Conservation (phyloP, 2,888 invertebrate species). For the Cremastinae sp. region DNA sequence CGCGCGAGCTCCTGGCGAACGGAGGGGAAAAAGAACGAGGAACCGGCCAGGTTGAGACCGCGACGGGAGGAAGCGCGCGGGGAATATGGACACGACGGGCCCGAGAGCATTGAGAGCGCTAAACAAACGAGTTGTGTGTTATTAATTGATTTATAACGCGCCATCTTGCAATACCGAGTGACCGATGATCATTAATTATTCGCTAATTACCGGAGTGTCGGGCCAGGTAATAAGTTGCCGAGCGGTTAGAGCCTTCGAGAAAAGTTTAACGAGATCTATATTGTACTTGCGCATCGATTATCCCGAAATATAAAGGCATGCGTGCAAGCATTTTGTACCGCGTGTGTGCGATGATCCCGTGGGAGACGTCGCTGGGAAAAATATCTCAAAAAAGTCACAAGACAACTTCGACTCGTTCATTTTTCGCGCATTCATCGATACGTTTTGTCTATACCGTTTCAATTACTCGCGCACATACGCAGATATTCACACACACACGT, state of each 20-base stretch:
- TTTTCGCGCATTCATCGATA: constrained; percentile 39
- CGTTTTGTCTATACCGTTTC: constrained; percentile 45
- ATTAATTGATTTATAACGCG: constrained; percentile 72
- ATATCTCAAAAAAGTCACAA: too few species aligned
- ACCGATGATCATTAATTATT: constrained; percentile 70
- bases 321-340: too few species aligned
- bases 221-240: constrained; percentile 58
- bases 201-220: constrained; percentile 68
- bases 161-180: constrained; percentile 67
- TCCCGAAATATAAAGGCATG: too few species aligned
- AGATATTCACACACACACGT: constrained; percentile 1
- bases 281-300: background rate
- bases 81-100: constrained; percentile 27
- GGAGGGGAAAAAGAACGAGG: constrained; percentile 6
- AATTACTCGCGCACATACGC: constrained; percentile 6
- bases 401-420: constrained; percentile 3
- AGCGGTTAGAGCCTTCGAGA: constrained; percentile 27
- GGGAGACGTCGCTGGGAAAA: too few species aligned
- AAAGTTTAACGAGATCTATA: constrained; percentile 28
- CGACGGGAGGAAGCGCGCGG: constrained; percentile 8
- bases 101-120: constrained; percentile 54
- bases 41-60: constrained; percentile 3
- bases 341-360: background rate
- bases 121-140: constrained; percentile 67
- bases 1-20: constrained; percentile 36